These are phyloP conservation scores for Drosophila hamatofila DNA, from an alignment of 2,888 invertebrate species.

Conservation along the genomic window DNA sequence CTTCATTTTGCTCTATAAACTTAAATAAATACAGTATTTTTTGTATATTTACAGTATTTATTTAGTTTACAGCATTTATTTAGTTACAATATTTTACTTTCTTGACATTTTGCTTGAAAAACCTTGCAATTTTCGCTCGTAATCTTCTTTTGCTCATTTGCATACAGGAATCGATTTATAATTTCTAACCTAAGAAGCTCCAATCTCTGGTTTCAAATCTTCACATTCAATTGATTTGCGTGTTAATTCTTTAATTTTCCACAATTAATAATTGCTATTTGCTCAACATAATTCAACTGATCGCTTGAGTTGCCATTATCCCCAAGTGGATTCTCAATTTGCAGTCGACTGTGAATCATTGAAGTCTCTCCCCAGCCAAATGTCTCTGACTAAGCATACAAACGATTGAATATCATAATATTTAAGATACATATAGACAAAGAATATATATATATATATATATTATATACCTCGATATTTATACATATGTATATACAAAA, in stretches of 20 bases:
- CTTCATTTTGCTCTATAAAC: too few species aligned
- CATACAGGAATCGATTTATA: background rate
- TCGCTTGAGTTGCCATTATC: background rate
- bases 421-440: background rate
- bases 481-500: background rate
- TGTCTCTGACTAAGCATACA: conserved; percentile 8
- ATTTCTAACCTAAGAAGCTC: background rate
- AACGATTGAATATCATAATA: conserved; percentile 22
- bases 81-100: too few species aligned
- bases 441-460: background rate
- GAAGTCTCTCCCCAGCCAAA: background rate
- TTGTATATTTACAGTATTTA: background rate
- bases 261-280: background rate
- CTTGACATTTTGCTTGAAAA: too few species aligned
- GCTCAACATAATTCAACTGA: background rate
- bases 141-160: too few species aligned
- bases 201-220: background rate
- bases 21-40: background rate
- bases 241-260: background rate
- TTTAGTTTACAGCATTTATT: background rate
- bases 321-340: conserved; percentile 3
- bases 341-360: conserved; percentile 11
- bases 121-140: too few species aligned
- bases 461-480: background rate
- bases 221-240: background rate